These are phyloP conservation scores for Peromyscus leucopus DNA, from an alignment of 2,113 vertebrate genomes.

Conservation along the genomic window DNA sequence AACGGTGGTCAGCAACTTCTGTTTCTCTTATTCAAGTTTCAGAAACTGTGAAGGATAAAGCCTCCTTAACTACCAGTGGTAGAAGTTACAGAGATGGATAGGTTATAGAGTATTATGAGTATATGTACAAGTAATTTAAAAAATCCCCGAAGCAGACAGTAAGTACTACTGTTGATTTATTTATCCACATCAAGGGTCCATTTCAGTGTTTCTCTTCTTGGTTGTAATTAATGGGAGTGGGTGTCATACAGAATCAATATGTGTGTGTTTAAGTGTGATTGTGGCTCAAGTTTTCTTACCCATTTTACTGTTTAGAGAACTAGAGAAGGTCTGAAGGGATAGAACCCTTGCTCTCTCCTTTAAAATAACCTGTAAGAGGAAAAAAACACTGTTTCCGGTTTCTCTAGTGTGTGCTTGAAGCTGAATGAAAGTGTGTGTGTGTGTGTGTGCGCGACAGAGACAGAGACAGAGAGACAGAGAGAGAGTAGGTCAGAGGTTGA, in stretches of 20 bases:
- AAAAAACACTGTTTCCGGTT: slow-evolving; percentile 15
- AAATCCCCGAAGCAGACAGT: not conserved
- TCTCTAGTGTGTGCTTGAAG: slow-evolving; percentile 35
- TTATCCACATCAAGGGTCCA: not conserved
- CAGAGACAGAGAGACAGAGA: too few species aligned
- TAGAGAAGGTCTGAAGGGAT: not conserved
- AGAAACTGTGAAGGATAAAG: not conserved
- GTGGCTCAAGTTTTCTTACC: not conserved
- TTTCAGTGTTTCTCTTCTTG: slow-evolving; percentile 19
- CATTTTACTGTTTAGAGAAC: not conserved
- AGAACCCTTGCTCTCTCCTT: slow-evolving; percentile 7
- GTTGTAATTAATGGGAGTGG: not conserved
- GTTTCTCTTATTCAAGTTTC: slow-evolving; percentile 19
- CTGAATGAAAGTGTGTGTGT: not conserved
- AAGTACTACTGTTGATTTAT: not conserved
- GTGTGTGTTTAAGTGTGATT: not conserved
- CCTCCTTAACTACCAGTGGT: not conserved
- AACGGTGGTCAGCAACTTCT: not conserved
- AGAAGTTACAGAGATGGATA: not conserved
- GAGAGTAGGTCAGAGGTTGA: not conserved
- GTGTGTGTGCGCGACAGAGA: too few species aligned
- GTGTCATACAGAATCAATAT: not conserved
- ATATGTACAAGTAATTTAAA: not conserved
- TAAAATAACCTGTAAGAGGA: not conserved
- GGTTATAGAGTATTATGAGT: not conserved